phyloP scores from a whole-genome alignment of 1,140 invertebrate genomes.

The Coelopa frigida region DNA sequence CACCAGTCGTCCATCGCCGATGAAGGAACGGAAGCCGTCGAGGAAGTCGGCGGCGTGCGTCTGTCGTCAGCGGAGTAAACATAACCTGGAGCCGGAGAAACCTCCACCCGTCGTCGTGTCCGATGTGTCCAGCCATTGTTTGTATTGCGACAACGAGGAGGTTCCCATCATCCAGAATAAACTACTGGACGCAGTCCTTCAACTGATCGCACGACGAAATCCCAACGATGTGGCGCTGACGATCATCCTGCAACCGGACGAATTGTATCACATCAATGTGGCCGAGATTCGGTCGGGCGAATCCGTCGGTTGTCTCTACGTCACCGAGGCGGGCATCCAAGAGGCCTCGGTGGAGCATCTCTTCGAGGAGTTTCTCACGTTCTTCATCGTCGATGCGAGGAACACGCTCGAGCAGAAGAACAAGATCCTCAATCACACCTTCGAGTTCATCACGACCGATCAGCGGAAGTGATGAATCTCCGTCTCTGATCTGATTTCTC shows the following conservation, averaged over 20 bases:
- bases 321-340: constrained; percentile 19
- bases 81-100: too few species aligned
- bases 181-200: too few species aligned
- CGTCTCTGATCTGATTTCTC: too few species aligned
- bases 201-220: too few species aligned
- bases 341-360: constrained; percentile 18
- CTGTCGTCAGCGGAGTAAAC: too few species aligned
- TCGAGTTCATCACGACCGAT: constrained; percentile 13
- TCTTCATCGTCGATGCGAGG: constrained; percentile 19
- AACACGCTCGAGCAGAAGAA: constrained; percentile 11
- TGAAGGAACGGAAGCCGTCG: too few species aligned
- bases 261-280: constrained; percentile 29
- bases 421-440: constrained; percentile 13
- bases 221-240: constrained; percentile 16
- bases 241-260: constrained; percentile 17
- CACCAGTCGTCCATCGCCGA: too few species aligned
- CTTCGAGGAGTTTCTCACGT: constrained; percentile 27
- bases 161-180: too few species aligned
- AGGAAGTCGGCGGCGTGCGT: too few species aligned
- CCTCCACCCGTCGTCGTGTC: too few species aligned
- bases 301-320: constrained; percentile 22
- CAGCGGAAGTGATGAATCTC: not conserved
- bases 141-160: too few species aligned
- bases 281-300: constrained; percentile 13
- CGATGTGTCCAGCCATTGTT: too few species aligned